Base-by-base conservation (phyloP, 2,888 invertebrate genomes). In the Drosophila helvetica region DNA sequence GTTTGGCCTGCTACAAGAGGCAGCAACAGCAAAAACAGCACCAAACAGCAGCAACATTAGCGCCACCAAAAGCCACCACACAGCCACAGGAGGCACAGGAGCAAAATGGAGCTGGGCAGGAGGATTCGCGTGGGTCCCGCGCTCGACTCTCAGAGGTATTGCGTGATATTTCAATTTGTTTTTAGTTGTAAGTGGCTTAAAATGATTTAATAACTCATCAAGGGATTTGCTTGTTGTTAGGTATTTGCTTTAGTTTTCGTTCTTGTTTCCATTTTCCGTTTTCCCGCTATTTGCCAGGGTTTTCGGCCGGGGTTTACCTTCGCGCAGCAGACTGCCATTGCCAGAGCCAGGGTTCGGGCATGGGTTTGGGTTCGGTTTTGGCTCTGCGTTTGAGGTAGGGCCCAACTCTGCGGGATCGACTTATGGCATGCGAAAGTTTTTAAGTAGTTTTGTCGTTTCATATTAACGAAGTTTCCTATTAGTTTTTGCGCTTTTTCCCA, bases 161-260 rank as follows among this genome's bases (percentile, higher is more conserved):
- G 89, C 86, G 86, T 89, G 89, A 86, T 86, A 86, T 86, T 89
- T 86, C 86, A 86, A 86, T 86, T 86, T 89, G 89, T 86, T 88
- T 86, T 89, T 89, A 86, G 86, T 89, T 86, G 86, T 86, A 89
- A 86, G 86, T 86, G 89, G 89, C 89, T 86, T 89, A 89, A 85
- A 88, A 89, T 87, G 89, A 89, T 89, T 89, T 89, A 86, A 86
- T 86, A 88, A 89, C 82, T 87, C 89, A 89, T 87, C 87, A 84
- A 85, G 89, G 89, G 89, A 88, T 87, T 88, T 89, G 73, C 86
- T 85, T 78, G 80, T 78, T 88, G 87, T 87, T 87, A 64, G 70
- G 72, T 83, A 83, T 83, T 83, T 83, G 87, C 83, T 76, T 88
- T 83, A 80, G 85, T 84, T 75, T 75, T 60, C 63, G 60, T 64